Conservation (phyloP, 2,797 vertebrate genomes). For the Betta splendens region DNA sequence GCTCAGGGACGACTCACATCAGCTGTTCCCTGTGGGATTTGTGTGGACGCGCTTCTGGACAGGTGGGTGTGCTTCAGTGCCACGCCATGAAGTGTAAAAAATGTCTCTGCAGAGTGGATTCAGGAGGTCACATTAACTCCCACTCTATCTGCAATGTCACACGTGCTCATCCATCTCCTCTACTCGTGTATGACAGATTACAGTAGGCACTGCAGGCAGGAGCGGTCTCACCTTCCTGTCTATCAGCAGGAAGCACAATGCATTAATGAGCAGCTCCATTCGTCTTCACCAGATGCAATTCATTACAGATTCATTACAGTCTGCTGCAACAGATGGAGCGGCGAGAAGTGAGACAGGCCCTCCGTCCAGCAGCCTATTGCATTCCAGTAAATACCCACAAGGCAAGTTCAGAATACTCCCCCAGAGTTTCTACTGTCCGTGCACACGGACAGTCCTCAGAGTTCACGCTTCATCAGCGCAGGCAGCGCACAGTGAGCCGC, state of each 20-base stretch:
- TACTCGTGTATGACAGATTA: constrained; percentile 41
- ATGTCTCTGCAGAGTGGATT: constrained; percentile 37
- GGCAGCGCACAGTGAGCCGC: not conserved
- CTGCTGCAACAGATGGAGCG: constrained; percentile 31
- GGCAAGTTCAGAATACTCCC: constrained; percentile 2
- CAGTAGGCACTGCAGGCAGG: constrained; percentile 12
- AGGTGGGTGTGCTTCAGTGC: constrained; percentile 58
- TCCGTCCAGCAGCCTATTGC: not conserved
- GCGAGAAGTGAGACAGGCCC: constrained; percentile 32
- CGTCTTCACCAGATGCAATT: constrained; percentile 46
- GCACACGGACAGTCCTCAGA: no score
- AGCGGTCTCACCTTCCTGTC: constrained; percentile 45
- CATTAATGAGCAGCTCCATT: constrained; percentile 57
- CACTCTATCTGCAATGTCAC: constrained; percentile 47
- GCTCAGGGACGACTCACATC: constrained; percentile 38
- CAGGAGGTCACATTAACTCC: constrained; percentile 43
- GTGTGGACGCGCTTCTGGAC: constrained; percentile 39
- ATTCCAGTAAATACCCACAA: not conserved
- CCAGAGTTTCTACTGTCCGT: not conserved
- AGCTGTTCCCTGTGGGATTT: constrained; percentile 60
- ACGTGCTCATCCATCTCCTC: constrained; percentile 42
- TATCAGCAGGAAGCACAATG: constrained; percentile 43
- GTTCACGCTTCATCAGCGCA: no score
- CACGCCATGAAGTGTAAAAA: constrained; percentile 34
- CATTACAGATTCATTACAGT: constrained; percentile 38